phyloP scores from a whole-genome alignment of 2,797 vertebrate genomes.

The Parauchenoglanis ngamensis region DNA sequence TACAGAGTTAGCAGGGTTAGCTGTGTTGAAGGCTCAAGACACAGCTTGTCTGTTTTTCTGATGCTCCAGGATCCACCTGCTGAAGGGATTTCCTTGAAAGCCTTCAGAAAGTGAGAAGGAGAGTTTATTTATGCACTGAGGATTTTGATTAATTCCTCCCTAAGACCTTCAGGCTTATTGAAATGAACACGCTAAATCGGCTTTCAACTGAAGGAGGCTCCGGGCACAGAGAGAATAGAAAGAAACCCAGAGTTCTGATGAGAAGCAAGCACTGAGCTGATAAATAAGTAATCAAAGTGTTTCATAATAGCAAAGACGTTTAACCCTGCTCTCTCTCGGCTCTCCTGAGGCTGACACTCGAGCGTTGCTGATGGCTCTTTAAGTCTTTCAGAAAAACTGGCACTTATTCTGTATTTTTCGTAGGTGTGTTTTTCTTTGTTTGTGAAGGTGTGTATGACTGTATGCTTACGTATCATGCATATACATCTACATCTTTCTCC shows the following conservation, averaged over 20 bases:
- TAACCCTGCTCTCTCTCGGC: constrained; percentile 31
- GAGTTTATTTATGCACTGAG: constrained; percentile 45
- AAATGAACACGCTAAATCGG: constrained; percentile 39
- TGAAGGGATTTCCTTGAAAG: constrained; percentile 35
- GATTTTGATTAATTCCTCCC: constrained; percentile 51
- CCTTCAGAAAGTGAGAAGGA: constrained; percentile 40
- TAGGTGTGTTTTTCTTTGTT: constrained; percentile 12
- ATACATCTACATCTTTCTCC: not conserved
- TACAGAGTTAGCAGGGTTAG: not conserved
- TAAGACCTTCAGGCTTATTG: constrained; percentile 47
- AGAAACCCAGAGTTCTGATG: constrained; percentile 21
- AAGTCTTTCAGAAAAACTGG: not conserved
- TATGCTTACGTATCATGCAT: not conserved
- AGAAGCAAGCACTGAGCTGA: constrained; percentile 28
- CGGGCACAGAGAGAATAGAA: constrained; percentile 33
- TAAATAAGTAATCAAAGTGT: constrained; percentile 47
- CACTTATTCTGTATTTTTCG: not conserved
- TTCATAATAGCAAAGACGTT: constrained; percentile 42
- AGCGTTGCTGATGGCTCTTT: constrained; percentile 13
- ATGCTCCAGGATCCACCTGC: constrained; percentile 11
- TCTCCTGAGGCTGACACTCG: not conserved
- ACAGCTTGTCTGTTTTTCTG: not conserved
- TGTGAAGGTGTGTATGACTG: constrained; percentile 10
- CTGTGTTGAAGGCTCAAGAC: not conserved
- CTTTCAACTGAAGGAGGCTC: constrained; percentile 40